Evolutionary conservation across 2,888 invertebrate genomes (phyloP).

Genomic region (Conomelus anceps): DNA sequence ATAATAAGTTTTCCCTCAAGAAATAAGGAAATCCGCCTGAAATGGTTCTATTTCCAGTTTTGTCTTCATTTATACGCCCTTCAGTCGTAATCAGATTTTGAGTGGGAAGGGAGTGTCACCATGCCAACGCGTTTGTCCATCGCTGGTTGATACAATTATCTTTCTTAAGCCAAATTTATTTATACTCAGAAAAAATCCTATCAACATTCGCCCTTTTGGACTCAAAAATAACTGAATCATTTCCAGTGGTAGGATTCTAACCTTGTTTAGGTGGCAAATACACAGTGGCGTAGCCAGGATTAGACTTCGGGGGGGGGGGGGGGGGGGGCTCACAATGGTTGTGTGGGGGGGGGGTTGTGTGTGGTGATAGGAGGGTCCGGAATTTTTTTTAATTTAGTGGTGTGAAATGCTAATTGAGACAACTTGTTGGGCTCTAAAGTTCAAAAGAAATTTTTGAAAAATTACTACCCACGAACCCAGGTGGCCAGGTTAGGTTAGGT

Average conservation of each 20-base stretch:
- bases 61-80: neutral
- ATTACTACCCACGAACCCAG: no score
- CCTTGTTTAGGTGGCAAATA: no score
- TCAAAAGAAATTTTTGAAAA: no score
- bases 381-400: no score
- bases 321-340: no score
- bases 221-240: neutral
- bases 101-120: neutral
- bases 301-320: no score
- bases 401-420: no score
- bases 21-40: neutral
- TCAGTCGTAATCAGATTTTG: neutral
- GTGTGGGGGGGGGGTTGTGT: no score
- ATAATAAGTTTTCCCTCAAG: neutral
- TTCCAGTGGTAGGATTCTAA: neutral
- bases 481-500: no score
- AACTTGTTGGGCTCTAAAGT: no score
- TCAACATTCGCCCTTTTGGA: neutral
- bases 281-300: no score
- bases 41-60: neutral
- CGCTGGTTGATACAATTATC: neutral
- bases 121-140: neutral
- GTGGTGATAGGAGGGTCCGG: no score
- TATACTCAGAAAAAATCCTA: neutral
- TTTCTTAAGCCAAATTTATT: neutral